These are phyloP conservation scores for Pristionchus entomophagus DNA, from an alignment of 2,888 invertebrate genomes.

Conservation along the genomic window DNA sequence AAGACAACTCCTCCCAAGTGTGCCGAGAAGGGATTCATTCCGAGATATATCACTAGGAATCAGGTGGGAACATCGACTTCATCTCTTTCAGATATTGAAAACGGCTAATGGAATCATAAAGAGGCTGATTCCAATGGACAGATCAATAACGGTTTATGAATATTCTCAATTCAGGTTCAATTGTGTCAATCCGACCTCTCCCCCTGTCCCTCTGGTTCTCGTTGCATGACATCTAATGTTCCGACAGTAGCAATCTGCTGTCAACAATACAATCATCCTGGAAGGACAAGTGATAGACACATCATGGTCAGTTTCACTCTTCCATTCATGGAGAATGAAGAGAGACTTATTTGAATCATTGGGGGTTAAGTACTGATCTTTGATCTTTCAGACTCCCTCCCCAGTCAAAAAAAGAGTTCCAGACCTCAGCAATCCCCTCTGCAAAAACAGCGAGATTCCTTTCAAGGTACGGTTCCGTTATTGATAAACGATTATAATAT, in stretches of 20 bases:
- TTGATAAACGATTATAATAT: not conserved
- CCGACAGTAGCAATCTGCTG: constrained; percentile 66
- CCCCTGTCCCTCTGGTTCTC: constrained; percentile 63
- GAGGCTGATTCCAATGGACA: no score
- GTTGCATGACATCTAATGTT: constrained; percentile 64
- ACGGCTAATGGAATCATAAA: not conserved
- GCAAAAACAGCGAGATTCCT: constrained; percentile 46
- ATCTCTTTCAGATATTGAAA: no score
- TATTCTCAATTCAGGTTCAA: constrained; percentile 57
- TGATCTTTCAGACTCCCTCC: constrained; percentile 22
- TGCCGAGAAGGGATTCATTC: constrained; percentile 58
- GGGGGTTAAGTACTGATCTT: not conserved
- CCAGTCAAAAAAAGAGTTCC: constrained; percentile 18
- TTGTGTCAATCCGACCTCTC: constrained; percentile 61
- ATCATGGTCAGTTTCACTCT: not conserved
- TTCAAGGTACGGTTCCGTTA: constrained; percentile 25
- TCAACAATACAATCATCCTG: constrained; percentile 54
- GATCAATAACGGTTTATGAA: no score
- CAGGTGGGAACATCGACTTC: constrained; percentile 49
- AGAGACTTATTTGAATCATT: not conserved
- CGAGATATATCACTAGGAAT: constrained; percentile 62
- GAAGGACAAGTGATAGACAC: not conserved
- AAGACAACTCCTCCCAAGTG: constrained; percentile 63
- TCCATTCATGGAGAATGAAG: no score
- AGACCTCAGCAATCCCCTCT: constrained; percentile 45